phyloP scores from a whole-genome alignment of 1,140 invertebrate genomes.

The Laupala kohalensis region DNA sequence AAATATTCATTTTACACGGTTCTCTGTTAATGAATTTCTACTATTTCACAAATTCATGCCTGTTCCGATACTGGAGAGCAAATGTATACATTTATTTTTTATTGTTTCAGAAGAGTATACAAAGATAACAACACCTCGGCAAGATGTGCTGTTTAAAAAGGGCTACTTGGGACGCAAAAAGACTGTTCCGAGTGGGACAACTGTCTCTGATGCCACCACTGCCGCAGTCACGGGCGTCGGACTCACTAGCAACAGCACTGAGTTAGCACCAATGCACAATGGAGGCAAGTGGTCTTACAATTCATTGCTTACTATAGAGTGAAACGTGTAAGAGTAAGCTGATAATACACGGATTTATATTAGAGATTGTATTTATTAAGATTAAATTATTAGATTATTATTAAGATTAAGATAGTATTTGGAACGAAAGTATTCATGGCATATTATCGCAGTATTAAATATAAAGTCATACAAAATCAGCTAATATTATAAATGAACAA shows the following conservation, averaged over 20 bases:
- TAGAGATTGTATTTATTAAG: no score
- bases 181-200: slow-evolving; percentile 29
- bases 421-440: no score
- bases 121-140: slow-evolving; percentile 51
- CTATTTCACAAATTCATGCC: neutral
- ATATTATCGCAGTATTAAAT: no score
- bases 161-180: slow-evolving; percentile 49
- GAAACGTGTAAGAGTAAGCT: no score
- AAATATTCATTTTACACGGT: neutral
- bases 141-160: slow-evolving; percentile 60
- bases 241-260: slow-evolving; percentile 14
- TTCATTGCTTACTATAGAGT: no score
- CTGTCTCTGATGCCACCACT: slow-evolving; percentile 32
- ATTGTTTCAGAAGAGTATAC: slow-evolving; percentile 48
- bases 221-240: slow-evolving; percentile 16
- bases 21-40: no score
- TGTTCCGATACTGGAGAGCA: neutral
- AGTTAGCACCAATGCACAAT: slow-evolving; percentile 2
- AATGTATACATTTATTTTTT: neutral
- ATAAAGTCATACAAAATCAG: no score
- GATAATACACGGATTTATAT: no score
- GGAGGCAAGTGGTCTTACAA: slow-evolving; percentile 10
- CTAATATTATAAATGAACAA: no score
- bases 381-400: no score
- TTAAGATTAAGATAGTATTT: no score